Evolutionary conservation across 2,797 vertebrate species (phyloP).

Genomic region (Molossus molossus): DNA sequence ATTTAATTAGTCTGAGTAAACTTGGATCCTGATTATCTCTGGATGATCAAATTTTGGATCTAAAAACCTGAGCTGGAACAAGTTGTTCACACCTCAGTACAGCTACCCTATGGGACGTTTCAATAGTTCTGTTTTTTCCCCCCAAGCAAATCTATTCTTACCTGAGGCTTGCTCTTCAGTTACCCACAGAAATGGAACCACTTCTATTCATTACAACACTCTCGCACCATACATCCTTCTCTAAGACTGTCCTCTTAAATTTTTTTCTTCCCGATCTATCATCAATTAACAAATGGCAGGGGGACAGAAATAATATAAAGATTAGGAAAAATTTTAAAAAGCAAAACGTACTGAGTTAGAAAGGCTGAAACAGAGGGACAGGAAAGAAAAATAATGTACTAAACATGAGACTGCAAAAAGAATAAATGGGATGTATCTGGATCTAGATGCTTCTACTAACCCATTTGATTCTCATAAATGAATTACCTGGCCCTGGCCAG

Average conservation of each 20-base stretch:
- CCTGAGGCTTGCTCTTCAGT: neutral
- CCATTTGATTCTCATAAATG: neutral
- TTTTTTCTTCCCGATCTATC: neutral
- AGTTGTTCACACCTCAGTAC: neutral
- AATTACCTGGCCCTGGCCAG: conserved; percentile 63
- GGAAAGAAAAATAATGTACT: neutral
- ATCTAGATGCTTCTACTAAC: neutral
- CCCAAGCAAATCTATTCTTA: neutral
- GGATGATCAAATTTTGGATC: conserved; percentile 52
- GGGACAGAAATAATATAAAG: conserved; percentile 6
- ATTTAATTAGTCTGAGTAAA: conserved; percentile 49
- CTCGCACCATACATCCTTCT: neutral
- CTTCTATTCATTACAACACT: neutral
- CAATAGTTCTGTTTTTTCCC: neutral
- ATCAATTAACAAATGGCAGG: neutral
- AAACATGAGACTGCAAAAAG: neutral
- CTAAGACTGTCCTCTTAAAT: neutral
- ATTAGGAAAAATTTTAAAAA: neutral
- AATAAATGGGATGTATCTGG: neutral
- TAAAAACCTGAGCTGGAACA: neutral
- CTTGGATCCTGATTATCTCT: neutral
- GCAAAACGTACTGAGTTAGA: conserved; percentile 1
- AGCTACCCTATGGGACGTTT: neutral
- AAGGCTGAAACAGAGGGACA: neutral
- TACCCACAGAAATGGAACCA: neutral